Evolutionary conservation across 2,888 invertebrate species (phyloP), one percentile per base, ranked within the genome.

Genomic region (Xestia ashworthii): DNA sequence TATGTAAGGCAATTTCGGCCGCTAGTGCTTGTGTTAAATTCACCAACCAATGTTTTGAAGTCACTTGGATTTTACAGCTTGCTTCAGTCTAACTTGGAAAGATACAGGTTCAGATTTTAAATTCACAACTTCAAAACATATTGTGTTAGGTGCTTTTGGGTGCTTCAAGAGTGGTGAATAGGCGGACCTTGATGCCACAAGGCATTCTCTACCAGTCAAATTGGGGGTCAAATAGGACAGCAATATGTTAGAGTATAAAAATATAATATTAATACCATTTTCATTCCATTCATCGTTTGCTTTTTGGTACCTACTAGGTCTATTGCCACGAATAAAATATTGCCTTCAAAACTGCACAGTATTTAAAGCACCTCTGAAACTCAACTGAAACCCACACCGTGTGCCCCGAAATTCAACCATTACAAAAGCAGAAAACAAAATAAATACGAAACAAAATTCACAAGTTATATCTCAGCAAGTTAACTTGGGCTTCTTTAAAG

Each of bases 401-500:
- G 74, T 81, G 19, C 69, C 8, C 72, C 67, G 32, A 82, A 74
- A 78, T 78, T 64, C 19, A 74, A 74, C 79, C 68, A 69, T 72
- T 83, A 72, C 76, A 74, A 83, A 76, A 71, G 66, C 64, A 68
- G 71, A 86, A 78, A 84, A 80, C 71, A 76, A 84, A 84, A 83
- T 83, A 86, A 80, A 80, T 72, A 80, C 69, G 44, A 62, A 70
- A 75, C 79, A 65, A 76, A 78, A 80, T 86, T 86, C 80, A 68
- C 86, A 83, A 84, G 76, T 84, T 83, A 86, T 83, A 80, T 71
- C 76, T 73, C 72, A 48, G 74, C 69, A 71, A 86, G 74, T 83
- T 83, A 76, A 83, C 80, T 86, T 77, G 46, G 67, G 73, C 72
- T 84, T 74, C 84, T 83, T 73, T 75, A 86, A 82, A 78, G 78